Evolutionary conservation across 2,113 vertebrate genomes (phyloP).

Genomic region (Apaloderma vittatum): DNA sequence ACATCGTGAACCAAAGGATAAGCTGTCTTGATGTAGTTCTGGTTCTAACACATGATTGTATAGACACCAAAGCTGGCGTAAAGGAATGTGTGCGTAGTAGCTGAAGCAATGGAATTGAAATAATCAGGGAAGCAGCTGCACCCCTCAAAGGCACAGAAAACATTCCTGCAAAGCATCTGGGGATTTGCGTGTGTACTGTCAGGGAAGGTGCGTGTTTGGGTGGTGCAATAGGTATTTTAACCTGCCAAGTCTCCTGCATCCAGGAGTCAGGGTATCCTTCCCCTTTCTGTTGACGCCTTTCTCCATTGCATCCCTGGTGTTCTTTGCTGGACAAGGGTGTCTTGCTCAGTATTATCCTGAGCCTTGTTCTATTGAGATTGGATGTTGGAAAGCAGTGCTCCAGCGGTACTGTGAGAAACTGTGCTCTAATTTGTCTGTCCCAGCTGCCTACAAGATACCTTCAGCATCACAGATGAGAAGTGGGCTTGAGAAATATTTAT

Average conservation of each 20-base stretch:
- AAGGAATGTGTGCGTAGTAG: neutral
- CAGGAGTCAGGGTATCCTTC: neutral
- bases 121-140: neutral
- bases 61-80: fast-evolving
- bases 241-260: neutral
- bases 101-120: neutral
- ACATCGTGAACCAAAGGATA: fast-evolving
- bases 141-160: neutral
- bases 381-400: neutral
- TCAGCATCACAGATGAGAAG: neutral
- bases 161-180: neutral
- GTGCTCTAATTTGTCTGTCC: neutral
- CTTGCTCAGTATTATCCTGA: neutral
- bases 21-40: fast-evolving
- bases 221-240: neutral
- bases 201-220: neutral
- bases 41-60: fast-evolving
- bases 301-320: neutral
- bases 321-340: neutral
- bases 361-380: neutral
- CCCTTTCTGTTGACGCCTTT: neutral
- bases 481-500: neutral
- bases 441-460: neutral
- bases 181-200: neutral
- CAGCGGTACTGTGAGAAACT: neutral